Percentiles rank a stretch among this genome's conserved stretches.
phyloP scores from a whole-genome alignment of 2,888 invertebrate genomes.

The Boloria selene region DNA sequence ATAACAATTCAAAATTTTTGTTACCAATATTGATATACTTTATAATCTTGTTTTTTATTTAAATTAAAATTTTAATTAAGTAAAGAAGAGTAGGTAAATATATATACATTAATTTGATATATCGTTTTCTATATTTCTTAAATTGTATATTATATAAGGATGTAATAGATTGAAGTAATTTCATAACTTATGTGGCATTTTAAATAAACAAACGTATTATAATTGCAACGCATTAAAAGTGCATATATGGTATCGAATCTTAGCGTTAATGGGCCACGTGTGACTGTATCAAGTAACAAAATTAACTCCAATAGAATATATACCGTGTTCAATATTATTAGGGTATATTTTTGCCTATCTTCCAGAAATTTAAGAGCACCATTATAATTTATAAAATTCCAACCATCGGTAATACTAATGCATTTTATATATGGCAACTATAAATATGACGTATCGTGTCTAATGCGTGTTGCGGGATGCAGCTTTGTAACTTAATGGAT shows the following conservation, averaged over 20 bases:
- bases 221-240: constrained; percentile 38
- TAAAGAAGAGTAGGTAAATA: too few species aligned
- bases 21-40: too few species aligned
- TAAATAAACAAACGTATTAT: constrained; percentile 17
- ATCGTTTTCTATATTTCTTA: too few species aligned
- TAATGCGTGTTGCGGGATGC: constrained; percentile 28
- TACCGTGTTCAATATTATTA: constrained; percentile 14
- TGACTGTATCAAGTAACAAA: constrained; percentile 33
- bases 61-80: too few species aligned
- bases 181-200: constrained; percentile 2
- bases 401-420: constrained; percentile 66
- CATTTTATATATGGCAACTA: constrained; percentile 65
- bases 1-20: too few species aligned
- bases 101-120: too few species aligned
- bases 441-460: constrained; percentile 65
- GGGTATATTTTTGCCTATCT: constrained; percentile 9
- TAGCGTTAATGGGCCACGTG: constrained; percentile 47
- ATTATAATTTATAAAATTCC: constrained; percentile 59
- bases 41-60: too few species aligned
- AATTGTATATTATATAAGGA: too few species aligned
- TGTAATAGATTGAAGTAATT: background rate
- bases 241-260: constrained; percentile 36
- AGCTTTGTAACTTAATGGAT: constrained; percentile 25
- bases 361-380: constrained; percentile 8
- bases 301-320: constrained; percentile 10